phyloP scores from a whole-genome alignment of 2,888 invertebrate genomes.

The Megamerina dolium region DNA sequence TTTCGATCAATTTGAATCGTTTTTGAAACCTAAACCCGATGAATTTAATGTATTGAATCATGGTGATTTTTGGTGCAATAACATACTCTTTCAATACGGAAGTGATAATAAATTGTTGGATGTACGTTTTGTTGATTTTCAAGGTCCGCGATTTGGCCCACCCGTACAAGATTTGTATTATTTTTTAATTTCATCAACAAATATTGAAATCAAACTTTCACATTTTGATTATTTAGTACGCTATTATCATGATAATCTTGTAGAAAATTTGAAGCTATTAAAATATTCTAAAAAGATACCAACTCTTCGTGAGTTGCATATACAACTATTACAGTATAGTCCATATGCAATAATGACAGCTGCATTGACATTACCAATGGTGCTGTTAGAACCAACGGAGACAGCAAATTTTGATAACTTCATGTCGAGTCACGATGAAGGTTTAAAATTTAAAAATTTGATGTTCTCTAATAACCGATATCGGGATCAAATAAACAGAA shows the following conservation, averaged over 20 bases:
- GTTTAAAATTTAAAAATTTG: constrained; percentile 25
- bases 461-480: constrained; percentile 35
- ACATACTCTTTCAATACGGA: constrained; percentile 32
- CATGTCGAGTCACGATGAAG: constrained; percentile 21
- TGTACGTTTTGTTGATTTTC: constrained; percentile 30
- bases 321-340: constrained; percentile 29
- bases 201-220: constrained; percentile 25
- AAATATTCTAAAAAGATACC: constrained; percentile 30
- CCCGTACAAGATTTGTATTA: constrained; percentile 35
- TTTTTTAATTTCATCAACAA: constrained; percentile 31
- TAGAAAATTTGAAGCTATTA: constrained; percentile 25
- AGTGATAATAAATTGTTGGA: constrained; percentile 27
- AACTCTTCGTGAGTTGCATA: constrained; percentile 33
- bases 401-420: constrained; percentile 36
- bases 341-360: constrained; percentile 26
- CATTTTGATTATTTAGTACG: constrained; percentile 34
- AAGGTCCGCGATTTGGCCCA: constrained; percentile 28
- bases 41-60: constrained; percentile 37
- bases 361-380: constrained; percentile 24
- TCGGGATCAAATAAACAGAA: constrained; percentile 26
- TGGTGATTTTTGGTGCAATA: constrained; percentile 36
- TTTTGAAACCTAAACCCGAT: constrained; percentile 13
- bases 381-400: constrained; percentile 36
- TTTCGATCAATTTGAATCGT: too few species aligned
- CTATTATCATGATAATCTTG: constrained; percentile 32